phyloP scores from a whole-genome alignment of 2,888 invertebrate genomes.

The Oconnorella tubifera region DNA sequence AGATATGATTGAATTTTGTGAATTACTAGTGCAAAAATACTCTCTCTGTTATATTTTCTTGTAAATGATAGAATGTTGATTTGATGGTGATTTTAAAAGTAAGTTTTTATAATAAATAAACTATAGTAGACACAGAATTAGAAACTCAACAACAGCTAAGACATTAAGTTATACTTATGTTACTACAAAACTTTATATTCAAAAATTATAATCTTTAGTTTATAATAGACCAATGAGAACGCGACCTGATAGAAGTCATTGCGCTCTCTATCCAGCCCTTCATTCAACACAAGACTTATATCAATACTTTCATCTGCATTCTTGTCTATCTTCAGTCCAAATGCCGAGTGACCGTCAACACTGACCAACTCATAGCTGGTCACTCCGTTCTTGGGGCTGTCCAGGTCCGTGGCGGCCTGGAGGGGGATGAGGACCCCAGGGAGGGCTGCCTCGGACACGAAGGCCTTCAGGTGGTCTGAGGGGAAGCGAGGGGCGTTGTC shows the following conservation, averaged over 20 bases:
- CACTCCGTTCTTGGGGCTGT: conserved; percentile 16
- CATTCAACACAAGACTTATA: conserved; percentile 25
- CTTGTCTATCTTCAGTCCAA: conserved; percentile 25
- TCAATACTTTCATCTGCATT: conserved; percentile 27
- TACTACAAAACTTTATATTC: too few relatives aligned
- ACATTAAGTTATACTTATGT: too few relatives aligned
- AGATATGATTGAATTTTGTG: too few relatives aligned
- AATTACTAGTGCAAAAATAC: too few relatives aligned
- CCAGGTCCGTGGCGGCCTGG: conserved; percentile 19
- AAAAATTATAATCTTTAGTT: too few relatives aligned
- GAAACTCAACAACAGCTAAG: too few relatives aligned
- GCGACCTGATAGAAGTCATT: conserved; percentile 39
- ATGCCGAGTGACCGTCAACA: conserved; percentile 8
- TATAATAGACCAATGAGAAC: too few relatives aligned
- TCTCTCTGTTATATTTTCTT: too few relatives aligned
- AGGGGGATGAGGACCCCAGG: conserved; percentile 14
- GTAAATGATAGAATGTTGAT: too few relatives aligned
- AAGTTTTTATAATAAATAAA: too few relatives aligned
- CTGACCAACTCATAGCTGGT: not conserved
- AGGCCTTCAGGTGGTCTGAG: not conserved
- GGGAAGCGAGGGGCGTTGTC: conserved; percentile 24
- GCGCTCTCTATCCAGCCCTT: conserved; percentile 62
- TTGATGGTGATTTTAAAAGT: too few relatives aligned
- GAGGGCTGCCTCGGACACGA: conserved; percentile 13
- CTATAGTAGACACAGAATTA: too few relatives aligned